Conservation (phyloP, 2,113 vertebrate species). For the Stigmatopora nigra region DNA sequence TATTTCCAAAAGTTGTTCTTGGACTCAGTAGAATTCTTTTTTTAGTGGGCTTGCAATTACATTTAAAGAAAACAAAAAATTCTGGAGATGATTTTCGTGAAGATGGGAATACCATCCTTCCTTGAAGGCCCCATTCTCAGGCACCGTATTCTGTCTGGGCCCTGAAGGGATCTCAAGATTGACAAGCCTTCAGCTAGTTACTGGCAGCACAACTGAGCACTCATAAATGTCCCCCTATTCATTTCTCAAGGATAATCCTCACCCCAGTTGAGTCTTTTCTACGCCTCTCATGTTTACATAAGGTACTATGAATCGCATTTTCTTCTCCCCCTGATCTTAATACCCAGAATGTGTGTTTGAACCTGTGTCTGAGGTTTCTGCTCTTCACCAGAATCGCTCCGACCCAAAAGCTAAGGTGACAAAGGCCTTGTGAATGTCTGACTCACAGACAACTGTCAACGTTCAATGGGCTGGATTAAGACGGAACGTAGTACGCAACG, state of each 20-base stretch:
- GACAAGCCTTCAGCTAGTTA: conserved; percentile 55
- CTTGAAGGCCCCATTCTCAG: conserved; percentile 12
- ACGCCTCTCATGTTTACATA: conserved; percentile 65
- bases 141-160: conserved; percentile 23
- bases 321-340: conserved; percentile 41
- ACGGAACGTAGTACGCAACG: conserved; percentile 63
- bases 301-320: conserved; percentile 54
- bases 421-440: conserved; percentile 69
- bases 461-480: conserved; percentile 79
- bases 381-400: conserved; percentile 31
- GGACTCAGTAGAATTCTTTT: not conserved
- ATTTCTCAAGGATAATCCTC: conserved; percentile 65
- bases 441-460: conserved; percentile 73
- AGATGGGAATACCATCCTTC: conserved; percentile 28
- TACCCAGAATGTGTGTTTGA: conserved; percentile 52
- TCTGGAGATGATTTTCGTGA: conserved; percentile 32
- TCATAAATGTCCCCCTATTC: conserved; percentile 60
- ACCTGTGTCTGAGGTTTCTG: conserved; percentile 45
- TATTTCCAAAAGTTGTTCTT: conserved; percentile 21
- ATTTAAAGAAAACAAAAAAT: no score
- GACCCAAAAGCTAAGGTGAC: conserved; percentile 64
- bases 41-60: no score
- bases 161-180: conserved; percentile 51
- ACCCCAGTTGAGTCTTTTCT: conserved; percentile 49
- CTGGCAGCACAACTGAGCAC: conserved; percentile 48